These are phyloP conservation scores for Urocyon cinereoargenteus DNA, from an alignment of 2,797 vertebrate species.

Conservation along the genomic window DNA sequence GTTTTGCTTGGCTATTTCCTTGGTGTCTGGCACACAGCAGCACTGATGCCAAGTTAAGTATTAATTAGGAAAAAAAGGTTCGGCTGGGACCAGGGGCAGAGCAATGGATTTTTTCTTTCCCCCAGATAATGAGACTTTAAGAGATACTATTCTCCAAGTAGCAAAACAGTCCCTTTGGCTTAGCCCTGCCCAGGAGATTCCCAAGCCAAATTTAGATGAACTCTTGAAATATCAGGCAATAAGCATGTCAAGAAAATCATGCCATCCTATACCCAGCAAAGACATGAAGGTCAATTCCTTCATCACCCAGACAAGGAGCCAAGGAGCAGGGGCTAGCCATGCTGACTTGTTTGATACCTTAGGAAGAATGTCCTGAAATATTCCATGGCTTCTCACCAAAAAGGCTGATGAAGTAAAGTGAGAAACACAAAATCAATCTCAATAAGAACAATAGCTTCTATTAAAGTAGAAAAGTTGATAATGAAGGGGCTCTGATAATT, in stretches of 20 bases:
- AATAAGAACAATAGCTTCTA: constrained; percentile 57
- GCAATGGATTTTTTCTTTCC: not conserved
- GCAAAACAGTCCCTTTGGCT: not conserved
- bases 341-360: not conserved
- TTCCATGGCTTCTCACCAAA: constrained; percentile 2
- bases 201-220: constrained; percentile 16
- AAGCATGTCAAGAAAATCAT: not conserved
- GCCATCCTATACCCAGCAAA: not conserved
- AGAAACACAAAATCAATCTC: constrained; percentile 67
- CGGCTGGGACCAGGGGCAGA: not conserved
- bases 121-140: not conserved
- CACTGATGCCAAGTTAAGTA: not conserved
- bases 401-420: constrained; percentile 48
- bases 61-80: not conserved
- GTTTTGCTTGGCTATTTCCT: not conserved
- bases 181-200: not conserved
- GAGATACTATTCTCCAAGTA: not conserved
- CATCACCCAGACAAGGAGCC: not conserved
- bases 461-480: constrained; percentile 62
- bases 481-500: constrained; percentile 55
- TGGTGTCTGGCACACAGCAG: not conserved
- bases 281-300: not conserved
- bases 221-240: constrained; percentile 41
- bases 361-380: constrained; percentile 55
- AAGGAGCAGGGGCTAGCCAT: not conserved